Evolutionary conservation across 2,888 invertebrate species (phyloP).

Genomic region (Embidobia sp.): DNA sequence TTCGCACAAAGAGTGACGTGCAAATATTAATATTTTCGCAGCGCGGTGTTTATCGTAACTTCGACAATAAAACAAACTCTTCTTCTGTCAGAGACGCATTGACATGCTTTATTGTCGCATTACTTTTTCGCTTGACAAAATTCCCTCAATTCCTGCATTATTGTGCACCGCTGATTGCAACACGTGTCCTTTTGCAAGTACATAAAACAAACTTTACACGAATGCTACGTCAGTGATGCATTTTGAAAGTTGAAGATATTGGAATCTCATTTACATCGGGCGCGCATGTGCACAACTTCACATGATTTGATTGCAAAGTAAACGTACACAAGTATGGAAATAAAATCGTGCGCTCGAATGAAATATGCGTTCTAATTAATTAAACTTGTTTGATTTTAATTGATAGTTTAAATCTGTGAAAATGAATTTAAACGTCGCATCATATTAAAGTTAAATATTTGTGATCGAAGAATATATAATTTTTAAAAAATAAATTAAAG

Average conservation of each 20-base stretch:
- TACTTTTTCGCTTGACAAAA: conserved; percentile 55
- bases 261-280: conserved; percentile 51
- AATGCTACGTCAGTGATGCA: conserved; percentile 40
- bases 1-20: conserved; percentile 10
- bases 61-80: conserved; percentile 35
- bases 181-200: conserved; percentile 40
- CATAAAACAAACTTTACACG: conserved; percentile 56
- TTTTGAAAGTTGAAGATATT: conserved; percentile 52
- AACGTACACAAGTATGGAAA: conserved; percentile 23
- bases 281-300: conserved; percentile 20
- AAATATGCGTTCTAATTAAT: no score
- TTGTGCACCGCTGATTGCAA: conserved; percentile 46
- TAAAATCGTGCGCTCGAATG: background rate
- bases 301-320: conserved; percentile 43
- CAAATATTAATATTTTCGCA: conserved; percentile 42
- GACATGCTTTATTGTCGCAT: conserved; percentile 44
- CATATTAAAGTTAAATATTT: no score
- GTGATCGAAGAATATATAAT: no score
- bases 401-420: no score
- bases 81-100: conserved; percentile 14
- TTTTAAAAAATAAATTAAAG: no score
- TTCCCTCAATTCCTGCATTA: conserved; percentile 39
- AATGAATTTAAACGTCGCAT: no score
- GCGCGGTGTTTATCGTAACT: conserved; percentile 27
- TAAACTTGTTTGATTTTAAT: no score